Evolutionary conservation across 2,888 invertebrate species (phyloP), one percentile per base, ranked within the genome.

Genomic region (Rhimphoctona megacephalus): DNA sequence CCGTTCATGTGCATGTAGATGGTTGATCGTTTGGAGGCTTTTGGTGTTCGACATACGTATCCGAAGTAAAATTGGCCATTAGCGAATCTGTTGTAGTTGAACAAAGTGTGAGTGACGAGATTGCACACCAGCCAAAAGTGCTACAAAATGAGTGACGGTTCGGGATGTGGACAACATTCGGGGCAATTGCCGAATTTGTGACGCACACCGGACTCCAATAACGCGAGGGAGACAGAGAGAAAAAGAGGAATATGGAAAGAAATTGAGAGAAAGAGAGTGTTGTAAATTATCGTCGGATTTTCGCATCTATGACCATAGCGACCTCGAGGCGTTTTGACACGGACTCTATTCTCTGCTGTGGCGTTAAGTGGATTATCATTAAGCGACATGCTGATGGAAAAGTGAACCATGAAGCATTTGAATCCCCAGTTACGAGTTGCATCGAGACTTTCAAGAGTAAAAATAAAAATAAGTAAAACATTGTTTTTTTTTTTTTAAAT

Each of bases 51-150:
- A 57, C 69, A 70, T 70, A 72, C 67, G 36, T 81, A 83, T 83
- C 83, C 83, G 77, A 83, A 72, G 72, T 77, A 84, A 82, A 84
- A 86, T 86, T 84, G 84, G 77, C 84, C 84, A 86, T 86, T 86
- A 86, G 78, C 83, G 85, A 78, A 81, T 78, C 61, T 52, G 86
- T 77, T 76, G 54, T 67, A 22, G 46, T 25, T 30, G 49, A 77
- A 69, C 61, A 57, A 49, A 22, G 69, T 19, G 57, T 61, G 36
- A 39, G 69, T 46, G 69, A 76, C 33, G 49, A 82, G 22, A 33
- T 57, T 74, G 57, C 46, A 69, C 69, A 61, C 25, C 25, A 52
- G 39, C 36, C 70, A 61, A 82, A 39, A 82, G 61, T 67, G 67
- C 77, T 52, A 36, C 22, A 64, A 76, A 54, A 52, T 54, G 22